These are phyloP conservation scores for Leucoma salicis DNA, from an alignment of 2,888 invertebrate species.

Conservation along the genomic window DNA sequence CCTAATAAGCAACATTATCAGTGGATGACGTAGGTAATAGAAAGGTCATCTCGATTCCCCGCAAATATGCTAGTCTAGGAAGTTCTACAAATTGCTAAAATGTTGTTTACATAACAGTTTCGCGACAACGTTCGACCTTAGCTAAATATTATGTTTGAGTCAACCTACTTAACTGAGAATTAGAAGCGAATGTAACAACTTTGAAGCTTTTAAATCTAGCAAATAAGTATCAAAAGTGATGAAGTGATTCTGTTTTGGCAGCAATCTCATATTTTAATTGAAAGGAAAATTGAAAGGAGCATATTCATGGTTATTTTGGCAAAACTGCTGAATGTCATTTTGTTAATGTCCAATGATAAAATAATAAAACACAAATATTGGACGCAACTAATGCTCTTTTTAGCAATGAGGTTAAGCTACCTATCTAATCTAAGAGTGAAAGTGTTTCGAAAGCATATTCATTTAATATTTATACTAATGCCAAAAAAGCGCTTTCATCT, in stretches of 20 bases:
- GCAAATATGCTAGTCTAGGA: conserved; percentile 31
- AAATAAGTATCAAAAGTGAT: no score
- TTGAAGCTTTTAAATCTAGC: not conserved
- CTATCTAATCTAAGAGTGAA: conserved; percentile 6
- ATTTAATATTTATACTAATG: not conserved
- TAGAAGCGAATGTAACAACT: not conserved
- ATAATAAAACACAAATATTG: no score
- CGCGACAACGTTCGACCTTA: conserved; percentile 21
- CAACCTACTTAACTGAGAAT: conserved; percentile 8
- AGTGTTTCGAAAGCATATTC: conserved; percentile 4
- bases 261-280: no score
- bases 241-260: no score
- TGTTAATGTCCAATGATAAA: no score
- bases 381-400: not conserved
- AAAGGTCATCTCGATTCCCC: conserved; percentile 48
- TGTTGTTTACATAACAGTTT: conserved; percentile 47
- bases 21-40: conserved; percentile 42
- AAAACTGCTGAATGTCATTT: no score
- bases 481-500: conserved; percentile 3
- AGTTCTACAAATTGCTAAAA: conserved; percentile 47
- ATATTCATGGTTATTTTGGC: not conserved
- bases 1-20: conserved; percentile 60
- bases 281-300: not conserved
- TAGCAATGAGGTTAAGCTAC: not conserved
- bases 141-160: conserved; percentile 17